Evolutionary conservation across 23 tunicate species (phyloP).

Genomic region (Ascidia mentula): DNA sequence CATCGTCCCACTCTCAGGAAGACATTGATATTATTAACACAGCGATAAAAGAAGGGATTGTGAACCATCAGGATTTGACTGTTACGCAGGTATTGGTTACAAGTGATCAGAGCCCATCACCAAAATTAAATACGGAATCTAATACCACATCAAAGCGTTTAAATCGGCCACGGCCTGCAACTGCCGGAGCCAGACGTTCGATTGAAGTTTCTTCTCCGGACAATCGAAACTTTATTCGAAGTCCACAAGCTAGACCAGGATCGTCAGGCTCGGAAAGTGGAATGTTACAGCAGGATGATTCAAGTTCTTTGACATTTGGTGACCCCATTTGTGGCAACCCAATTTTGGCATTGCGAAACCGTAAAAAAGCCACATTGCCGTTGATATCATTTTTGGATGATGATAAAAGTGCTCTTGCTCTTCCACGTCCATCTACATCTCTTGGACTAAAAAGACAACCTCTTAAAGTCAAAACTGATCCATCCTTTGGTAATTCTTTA

Average conservation of each 20-base stretch:
- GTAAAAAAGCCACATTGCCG: slow-evolving; percentile 43
- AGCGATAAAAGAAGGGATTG: slow-evolving; percentile 78
- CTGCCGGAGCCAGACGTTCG: slow-evolving; percentile 28
- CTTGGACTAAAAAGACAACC: slow-evolving; percentile 1
- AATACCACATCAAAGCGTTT: background rate
- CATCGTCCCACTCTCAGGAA: slow-evolving; percentile 49
- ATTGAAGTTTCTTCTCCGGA: background rate
- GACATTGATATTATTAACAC: slow-evolving; percentile 75
- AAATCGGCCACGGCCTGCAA: slow-evolving; percentile 26
- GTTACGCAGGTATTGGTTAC: background rate
- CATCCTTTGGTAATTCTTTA: background rate
- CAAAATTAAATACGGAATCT: background rate
- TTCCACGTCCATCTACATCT: slow-evolving; percentile 16
- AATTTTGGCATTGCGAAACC: slow-evolving; percentile 44
- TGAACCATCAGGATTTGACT: background rate
- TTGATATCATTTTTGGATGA: slow-evolving; percentile 17
- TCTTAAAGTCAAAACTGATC: background rate
- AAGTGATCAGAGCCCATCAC: no score
- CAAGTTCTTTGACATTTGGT: slow-evolving; percentile 76
- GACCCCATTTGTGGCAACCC: slow-evolving; percentile 86
- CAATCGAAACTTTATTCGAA: slow-evolving; percentile 15
- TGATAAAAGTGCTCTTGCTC: background rate
- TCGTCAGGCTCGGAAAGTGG: slow-evolving; percentile 77
- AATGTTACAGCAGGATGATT: slow-evolving; percentile 47
- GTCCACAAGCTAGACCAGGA: slow-evolving; percentile 44